These are phyloP conservation scores for Campylomormyrus numenius DNA, from an alignment of 2,113 vertebrate species.

Conservation along the genomic window DNA sequence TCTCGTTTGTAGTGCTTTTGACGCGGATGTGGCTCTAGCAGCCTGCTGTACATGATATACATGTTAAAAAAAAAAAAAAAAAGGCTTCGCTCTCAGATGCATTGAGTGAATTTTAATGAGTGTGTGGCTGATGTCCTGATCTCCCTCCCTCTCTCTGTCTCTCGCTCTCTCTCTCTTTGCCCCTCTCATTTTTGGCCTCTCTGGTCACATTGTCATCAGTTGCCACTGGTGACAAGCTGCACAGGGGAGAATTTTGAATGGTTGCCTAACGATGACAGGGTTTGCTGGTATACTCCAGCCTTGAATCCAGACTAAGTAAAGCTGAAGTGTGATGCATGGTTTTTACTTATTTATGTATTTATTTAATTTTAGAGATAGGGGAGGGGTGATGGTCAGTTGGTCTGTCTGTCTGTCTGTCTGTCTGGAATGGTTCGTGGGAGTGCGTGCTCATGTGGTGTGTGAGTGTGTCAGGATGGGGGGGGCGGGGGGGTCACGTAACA, in stretches of 20 bases:
- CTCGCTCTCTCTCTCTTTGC: not conserved
- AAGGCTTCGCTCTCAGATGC: not conserved
- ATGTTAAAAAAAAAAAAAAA: not conserved
- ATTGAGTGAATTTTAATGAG: not conserved
- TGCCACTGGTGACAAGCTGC: not conserved
- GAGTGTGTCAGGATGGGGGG: no score
- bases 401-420: not conserved
- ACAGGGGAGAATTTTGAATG: slow-evolving; percentile 13
- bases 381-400: not conserved
- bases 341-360: not conserved
- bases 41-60: slow-evolving; percentile 5
- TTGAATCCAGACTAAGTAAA: not conserved
- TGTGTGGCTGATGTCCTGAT: not conserved
- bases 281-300: not conserved
- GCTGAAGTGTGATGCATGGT: not conserved
- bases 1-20: not conserved
- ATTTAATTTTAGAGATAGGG: not conserved
- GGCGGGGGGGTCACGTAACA: not conserved
- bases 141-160: not conserved
- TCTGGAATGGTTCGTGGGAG: not conserved
- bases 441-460: not conserved
- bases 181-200: not conserved
- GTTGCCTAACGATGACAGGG: not conserved
- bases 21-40: not conserved
- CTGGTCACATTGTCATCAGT: not conserved